Percentiles rank a stretch among this genome's conserved stretches.
Conservation (phyloP, 2,797 vertebrate genomes). For the Tachyglossus aculeatus region DNA sequence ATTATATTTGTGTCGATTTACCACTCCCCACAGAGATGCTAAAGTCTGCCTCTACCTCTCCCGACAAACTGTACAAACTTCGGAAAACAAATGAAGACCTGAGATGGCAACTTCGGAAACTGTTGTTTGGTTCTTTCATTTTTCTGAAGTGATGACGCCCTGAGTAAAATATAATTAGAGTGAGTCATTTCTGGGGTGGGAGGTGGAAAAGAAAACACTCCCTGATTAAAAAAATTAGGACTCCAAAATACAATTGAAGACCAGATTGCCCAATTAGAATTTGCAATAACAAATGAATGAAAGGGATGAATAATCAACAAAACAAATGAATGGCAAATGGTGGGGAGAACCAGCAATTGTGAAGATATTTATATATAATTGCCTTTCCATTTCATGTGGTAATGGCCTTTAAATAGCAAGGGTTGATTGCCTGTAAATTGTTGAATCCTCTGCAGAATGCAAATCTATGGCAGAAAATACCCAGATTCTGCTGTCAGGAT, state of each 20-base stretch:
- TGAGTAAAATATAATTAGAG: slow-evolving; percentile 56
- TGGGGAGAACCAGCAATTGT: neutral
- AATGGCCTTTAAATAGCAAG: neutral
- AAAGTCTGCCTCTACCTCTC: slow-evolving; percentile 50
- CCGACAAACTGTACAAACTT: slow-evolving; percentile 56
- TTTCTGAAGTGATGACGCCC: slow-evolving; percentile 52
- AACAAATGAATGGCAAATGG: neutral
- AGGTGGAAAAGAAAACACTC: slow-evolving; percentile 13
- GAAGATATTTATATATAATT: neutral
- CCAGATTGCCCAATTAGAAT: slow-evolving; percentile 14
- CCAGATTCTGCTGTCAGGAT: too few species aligned
- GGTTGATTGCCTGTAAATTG: neutral
- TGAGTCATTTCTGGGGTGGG: slow-evolving; percentile 27
- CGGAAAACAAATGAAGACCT: slow-evolving; percentile 34
- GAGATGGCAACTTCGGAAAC: slow-evolving; percentile 57
- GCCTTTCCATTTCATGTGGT: neutral
- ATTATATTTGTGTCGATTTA: slow-evolving; percentile 75
- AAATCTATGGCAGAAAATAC: neutral
- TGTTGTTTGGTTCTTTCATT: slow-evolving; percentile 40
- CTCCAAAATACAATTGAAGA: slow-evolving; percentile 29
- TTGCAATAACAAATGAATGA: neutral
- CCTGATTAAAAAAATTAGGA: slow-evolving; percentile 31
- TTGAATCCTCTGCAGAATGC: neutral
- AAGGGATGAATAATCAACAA: slow-evolving; percentile 8
- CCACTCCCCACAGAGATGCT: slow-evolving; percentile 72